Conservation (phyloP, 2,888 invertebrate genomes). For the Cantharis flavilabris region DNA sequence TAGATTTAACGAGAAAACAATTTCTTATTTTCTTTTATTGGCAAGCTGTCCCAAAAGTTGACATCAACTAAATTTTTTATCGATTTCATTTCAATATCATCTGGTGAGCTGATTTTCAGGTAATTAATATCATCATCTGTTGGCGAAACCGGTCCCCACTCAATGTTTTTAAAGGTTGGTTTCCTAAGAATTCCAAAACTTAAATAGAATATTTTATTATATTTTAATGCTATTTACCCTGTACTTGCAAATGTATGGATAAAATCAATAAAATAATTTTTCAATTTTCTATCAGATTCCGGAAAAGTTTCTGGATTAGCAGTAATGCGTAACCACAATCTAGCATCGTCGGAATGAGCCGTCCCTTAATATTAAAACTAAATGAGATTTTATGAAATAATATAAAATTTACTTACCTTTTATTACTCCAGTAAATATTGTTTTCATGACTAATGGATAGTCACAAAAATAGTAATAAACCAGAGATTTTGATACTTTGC, state of each 20-base stretch:
- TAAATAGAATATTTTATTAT: too few species aligned
- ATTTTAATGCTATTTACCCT: conserved; percentile 28
- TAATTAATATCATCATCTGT: conserved; percentile 3
- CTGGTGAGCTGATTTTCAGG: not conserved
- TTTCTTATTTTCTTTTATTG: conserved; percentile 2
- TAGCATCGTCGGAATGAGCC: conserved; percentile 40
- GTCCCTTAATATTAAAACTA: conserved; percentile 34
- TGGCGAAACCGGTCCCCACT: not conserved
- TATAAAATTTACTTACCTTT: not conserved
- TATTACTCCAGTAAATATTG: conserved; percentile 5
- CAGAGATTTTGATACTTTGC: conserved; percentile 54
- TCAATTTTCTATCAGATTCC: conserved; percentile 39
- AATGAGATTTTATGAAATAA: not conserved
- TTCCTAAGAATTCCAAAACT: not conserved
- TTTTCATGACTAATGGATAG: conserved; percentile 11
- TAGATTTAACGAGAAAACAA: not conserved
- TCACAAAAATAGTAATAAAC: conserved; percentile 57
- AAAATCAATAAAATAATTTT: conserved; percentile 37
- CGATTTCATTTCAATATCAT: not conserved
- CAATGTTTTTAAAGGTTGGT: conserved; percentile 6
- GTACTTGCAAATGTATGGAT: conserved; percentile 38
- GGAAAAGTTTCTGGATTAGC: conserved; percentile 26
- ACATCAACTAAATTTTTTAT: not conserved
- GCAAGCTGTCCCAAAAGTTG: not conserved
- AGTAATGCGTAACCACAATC: conserved; percentile 34